phyloP scores from a whole-genome alignment of 2,888 invertebrate genomes.

The Oligia fasciuncula region DNA sequence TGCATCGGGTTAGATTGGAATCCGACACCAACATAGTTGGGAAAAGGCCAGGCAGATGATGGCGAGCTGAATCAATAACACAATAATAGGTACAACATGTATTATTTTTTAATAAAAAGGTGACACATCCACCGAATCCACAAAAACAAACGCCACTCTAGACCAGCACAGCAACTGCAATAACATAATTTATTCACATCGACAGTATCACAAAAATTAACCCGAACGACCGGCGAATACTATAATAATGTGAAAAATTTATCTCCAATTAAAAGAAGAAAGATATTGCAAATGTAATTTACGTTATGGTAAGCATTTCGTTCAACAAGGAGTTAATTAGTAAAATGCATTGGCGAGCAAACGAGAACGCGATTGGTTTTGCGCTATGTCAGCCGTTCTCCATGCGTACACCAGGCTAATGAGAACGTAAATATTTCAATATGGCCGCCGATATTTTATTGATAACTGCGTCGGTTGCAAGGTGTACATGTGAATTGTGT shows the following conservation, averaged over 20 bases:
- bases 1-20: no score
- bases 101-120: no score
- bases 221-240: not conserved
- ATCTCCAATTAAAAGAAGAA: constrained; percentile 60
- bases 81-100: not conserved
- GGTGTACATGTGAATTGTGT: constrained; percentile 62
- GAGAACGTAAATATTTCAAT: constrained; percentile 83
- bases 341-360: constrained; percentile 75
- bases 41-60: no score
- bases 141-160: constrained; percentile 6
- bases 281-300: constrained; percentile 65
- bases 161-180: not conserved
- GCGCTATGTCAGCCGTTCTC: constrained; percentile 76
- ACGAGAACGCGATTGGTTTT: constrained; percentile 74
- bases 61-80: no score
- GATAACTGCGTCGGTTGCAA: constrained; percentile 70
- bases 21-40: no score
- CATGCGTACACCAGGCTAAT: constrained; percentile 74
- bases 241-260: constrained; percentile 44
- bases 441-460: constrained; percentile 78
- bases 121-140: not conserved
- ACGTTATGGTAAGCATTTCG: constrained; percentile 58
- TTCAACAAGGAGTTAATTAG: constrained; percentile 79
- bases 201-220: constrained; percentile 13
- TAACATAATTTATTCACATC: constrained; percentile 26